Evolutionary conservation across 2,888 invertebrate species (phyloP), one percentile per base, ranked within the genome.

Genomic region (Tanypteryx hageni): DNA sequence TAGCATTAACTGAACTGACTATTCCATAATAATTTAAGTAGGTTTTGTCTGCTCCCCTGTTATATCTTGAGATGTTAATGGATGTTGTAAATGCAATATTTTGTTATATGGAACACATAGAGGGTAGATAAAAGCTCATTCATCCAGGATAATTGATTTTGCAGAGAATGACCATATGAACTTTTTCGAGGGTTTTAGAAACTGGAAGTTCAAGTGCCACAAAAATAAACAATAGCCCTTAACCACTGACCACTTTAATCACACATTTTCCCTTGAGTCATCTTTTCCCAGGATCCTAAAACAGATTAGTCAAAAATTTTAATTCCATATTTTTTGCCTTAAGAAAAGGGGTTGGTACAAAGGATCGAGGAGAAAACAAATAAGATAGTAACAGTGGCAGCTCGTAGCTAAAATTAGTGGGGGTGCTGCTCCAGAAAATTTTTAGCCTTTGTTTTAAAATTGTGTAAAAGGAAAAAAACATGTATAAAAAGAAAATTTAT

Each of bases 361-460:
- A 61, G 89, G 64, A 18, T 44, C 44, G 61, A 59, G 18, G 44
- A 44, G 31, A 31, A 64, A 61, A 44, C 22, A 58, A 61, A 61
- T 86, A 64, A 89, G 61, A 10, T 59, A n/a, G n/a, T n/a, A n/a
- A n/a, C n/a, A 89, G 31, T 89, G 89, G 13, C n/a, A n/a, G n/a
- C n/a, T n/a, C n/a, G n/a, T n/a, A n/a, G n/a, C n/a, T n/a, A n/a
- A n/a, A n/a, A n/a, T n/a, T n/a, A n/a, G n/a, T n/a, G n/a, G n/a
- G n/a, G n/a, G n/a, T n/a, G n/a, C n/a, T n/a, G n/a, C n/a, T n/a
- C n/a, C n/a, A n/a, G n/a, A n/a, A n/a, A n/a, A n/a, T n/a, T n/a
- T n/a, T n/a, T n/a, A n/a, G n/a, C n/a, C n/a, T n/a, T n/a, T n/a
- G n/a, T n/a, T n/a, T n/a, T n/a, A n/a, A n/a, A n/a, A n/a, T n/a